phyloP scores from a whole-genome alignment of 2,888 invertebrate species.

The Hydrotaea diabolus region DNA sequence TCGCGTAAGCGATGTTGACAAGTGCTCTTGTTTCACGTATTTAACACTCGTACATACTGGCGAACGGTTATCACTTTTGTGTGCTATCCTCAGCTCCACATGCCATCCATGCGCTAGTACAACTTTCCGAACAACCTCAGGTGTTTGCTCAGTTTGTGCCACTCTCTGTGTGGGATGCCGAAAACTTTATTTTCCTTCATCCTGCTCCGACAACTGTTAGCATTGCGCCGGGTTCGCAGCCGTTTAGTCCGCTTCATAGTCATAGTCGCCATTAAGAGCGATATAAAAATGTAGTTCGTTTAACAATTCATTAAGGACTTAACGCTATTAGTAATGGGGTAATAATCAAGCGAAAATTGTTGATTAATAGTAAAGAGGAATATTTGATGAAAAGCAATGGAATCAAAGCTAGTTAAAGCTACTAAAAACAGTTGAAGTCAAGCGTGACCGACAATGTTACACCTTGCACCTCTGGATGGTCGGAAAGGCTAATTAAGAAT shows the following conservation, averaged over 20 bases:
- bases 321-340: conserved; percentile 10
- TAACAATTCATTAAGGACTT: conserved; percentile 22
- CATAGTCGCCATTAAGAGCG: not conserved
- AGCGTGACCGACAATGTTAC: too few relatives aligned
- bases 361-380: not conserved
- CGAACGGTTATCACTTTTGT: not conserved
- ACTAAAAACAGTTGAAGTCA: too few relatives aligned
- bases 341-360: conserved; percentile 21
- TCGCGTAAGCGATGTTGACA: not conserved
- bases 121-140: conserved; percentile 8
- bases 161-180: not conserved
- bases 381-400: not conserved
- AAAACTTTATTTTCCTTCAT: not conserved
- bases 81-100: too few relatives aligned
- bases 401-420: too few relatives aligned
- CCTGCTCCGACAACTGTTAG: not conserved
- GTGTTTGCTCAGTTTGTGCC: not conserved
- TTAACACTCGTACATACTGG: not conserved
- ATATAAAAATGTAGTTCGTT: conserved; percentile 18
- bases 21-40: not conserved
- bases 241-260: not conserved
- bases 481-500: too few relatives aligned
- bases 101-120: too few relatives aligned
- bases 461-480: too few relatives aligned
- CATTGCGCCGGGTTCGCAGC: not conserved